Conservation (phyloP, 2,888 invertebrate species). For the Endomychus coccineus region DNA sequence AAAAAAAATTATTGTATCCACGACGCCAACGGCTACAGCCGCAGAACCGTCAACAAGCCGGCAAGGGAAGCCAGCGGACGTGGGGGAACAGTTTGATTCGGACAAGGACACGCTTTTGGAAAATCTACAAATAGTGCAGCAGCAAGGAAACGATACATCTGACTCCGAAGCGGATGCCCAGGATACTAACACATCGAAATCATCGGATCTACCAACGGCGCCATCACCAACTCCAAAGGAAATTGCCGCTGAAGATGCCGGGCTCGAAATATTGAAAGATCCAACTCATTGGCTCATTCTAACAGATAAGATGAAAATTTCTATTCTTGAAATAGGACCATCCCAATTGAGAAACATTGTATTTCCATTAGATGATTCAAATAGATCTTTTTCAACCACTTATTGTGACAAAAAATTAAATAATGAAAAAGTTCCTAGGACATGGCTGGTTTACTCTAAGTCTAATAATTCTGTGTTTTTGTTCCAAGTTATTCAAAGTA, state of each 20-base stretch:
- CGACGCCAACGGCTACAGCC: neutral
- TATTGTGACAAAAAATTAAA: no score
- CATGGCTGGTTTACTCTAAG: no score
- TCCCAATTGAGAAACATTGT: neutral
- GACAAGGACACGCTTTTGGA: neutral
- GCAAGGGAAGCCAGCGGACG: neutral
- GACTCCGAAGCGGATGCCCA: no score
- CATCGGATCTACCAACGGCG: no score
- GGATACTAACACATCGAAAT: no score
- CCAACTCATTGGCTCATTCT: neutral
- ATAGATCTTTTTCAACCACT: no score
- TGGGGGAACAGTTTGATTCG: neutral
- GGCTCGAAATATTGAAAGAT: neutral
- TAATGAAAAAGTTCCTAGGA: no score
- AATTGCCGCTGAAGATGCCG: neutral
- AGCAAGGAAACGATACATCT: conserved; percentile 1
- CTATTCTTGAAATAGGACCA: neutral
- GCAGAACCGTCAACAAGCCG: conserved; percentile 1
- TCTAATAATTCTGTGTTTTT: no score
- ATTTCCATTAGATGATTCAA: no score
- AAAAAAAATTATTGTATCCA: neutral
- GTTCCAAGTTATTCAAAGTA: no score
- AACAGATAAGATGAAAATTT: neutral
- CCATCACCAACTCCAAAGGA: conserved; percentile 1
- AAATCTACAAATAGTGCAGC: no score